These are phyloP conservation scores for Cephus cinctus DNA, from an alignment of 1,140 invertebrate genomes.

Conservation along the genomic window DNA sequence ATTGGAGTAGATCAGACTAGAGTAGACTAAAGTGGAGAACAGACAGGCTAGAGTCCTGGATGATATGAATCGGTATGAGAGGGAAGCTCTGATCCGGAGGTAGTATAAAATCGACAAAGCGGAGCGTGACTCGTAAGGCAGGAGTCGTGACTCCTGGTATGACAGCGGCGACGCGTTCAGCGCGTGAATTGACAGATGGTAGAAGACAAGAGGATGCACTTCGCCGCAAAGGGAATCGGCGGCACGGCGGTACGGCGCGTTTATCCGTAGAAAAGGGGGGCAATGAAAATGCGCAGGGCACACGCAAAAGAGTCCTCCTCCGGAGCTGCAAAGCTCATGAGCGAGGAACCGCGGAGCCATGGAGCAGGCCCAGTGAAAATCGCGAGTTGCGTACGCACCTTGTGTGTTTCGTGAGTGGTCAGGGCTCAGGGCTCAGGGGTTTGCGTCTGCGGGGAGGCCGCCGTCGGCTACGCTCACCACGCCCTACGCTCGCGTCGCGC, in stretches of 20 bases:
- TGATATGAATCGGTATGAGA: too few relatives aligned
- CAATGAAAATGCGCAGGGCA: conserved; percentile 44
- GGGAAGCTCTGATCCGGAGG: too few relatives aligned
- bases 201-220: conserved; percentile 21
- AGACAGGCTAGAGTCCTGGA: too few relatives aligned
- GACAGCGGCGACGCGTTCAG: background rate
- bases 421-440: conserved; percentile 19
- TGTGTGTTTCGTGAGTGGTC: conserved; percentile 64
- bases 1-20: too few relatives aligned
- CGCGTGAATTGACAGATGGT: background rate
- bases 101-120: too few relatives aligned
- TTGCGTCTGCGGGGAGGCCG: conserved; percentile 34
- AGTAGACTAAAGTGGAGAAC: too few relatives aligned
- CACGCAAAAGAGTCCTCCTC: conserved; percentile 40
- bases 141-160: too few relatives aligned
- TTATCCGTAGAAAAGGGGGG: conserved; percentile 38
- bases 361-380: conserved; percentile 82
- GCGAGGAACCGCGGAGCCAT: conserved; percentile 33
- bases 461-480: conserved; percentile 27
- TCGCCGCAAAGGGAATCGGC: conserved; percentile 17
- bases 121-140: too few relatives aligned
- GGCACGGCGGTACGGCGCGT: conserved; percentile 28
- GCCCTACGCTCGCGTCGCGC: conserved; percentile 30
- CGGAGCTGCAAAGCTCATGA: conserved; percentile 41
- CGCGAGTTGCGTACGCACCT: conserved; percentile 87